A percentile compares a stretch with the other conserved stretches of the same genome.
Evolutionary conservation across 2,888 invertebrate genomes (phyloP).

Genomic region (Rutpela maculata): DNA sequence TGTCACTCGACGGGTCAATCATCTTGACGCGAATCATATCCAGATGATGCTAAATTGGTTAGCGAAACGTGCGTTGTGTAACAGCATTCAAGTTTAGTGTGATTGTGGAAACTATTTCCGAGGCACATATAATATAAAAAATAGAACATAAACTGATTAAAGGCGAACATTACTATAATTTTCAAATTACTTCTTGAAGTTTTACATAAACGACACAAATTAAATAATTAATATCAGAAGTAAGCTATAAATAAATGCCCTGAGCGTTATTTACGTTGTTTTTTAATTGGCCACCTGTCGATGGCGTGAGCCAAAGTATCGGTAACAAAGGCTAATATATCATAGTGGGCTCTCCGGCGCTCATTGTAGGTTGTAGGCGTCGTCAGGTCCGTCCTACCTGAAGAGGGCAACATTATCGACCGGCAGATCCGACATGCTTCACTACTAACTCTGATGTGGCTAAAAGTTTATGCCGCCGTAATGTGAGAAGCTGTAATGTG

Average conservation of each 20-base stretch:
- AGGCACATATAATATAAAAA: too few relatives aligned
- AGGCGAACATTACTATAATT: not conserved
- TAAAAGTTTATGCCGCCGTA: constrained; percentile 36
- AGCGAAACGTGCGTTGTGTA: too few relatives aligned
- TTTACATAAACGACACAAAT: not conserved
- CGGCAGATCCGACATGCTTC: constrained; percentile 29
- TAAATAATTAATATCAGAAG: constrained; percentile 11
- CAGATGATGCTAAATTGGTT: too few relatives aligned
- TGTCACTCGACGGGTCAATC: too few relatives aligned
- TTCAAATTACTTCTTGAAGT: not conserved
- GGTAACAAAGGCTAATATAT: constrained; percentile 40
- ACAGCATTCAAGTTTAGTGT: too few relatives aligned
- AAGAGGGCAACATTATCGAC: constrained; percentile 42
- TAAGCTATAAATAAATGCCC: constrained; percentile 29
- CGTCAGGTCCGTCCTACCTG: constrained; percentile 43
- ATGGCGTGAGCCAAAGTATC: constrained; percentile 41
- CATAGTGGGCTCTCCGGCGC: constrained; percentile 39
- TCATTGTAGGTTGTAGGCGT: constrained; percentile 40
- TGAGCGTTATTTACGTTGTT: constrained; percentile 21
- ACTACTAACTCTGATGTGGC: constrained; percentile 41
- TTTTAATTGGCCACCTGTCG: constrained; percentile 47
- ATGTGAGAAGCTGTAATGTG: constrained; percentile 43
- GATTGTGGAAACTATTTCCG: too few relatives aligned
- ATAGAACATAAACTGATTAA: not conserved
- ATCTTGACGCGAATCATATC: too few relatives aligned